Conservation (phyloP, 1,140 invertebrate genomes). For the Proales similis region DNA sequence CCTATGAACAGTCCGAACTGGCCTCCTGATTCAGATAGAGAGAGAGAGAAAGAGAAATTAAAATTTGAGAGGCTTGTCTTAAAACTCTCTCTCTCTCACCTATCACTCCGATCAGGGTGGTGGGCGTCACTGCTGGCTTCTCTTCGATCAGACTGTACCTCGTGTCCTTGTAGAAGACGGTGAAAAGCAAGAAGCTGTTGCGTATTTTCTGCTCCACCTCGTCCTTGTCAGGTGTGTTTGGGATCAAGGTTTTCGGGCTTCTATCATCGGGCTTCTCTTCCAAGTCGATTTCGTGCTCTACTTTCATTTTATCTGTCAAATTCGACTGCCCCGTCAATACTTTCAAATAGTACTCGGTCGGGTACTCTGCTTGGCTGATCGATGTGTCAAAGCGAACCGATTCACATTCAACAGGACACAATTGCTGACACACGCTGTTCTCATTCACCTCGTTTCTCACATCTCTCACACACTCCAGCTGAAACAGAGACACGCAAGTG, state of each 20-base stretch:
- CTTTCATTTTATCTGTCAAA: slow-evolving; percentile 4
- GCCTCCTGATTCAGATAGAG: no score
- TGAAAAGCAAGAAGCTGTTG: no score
- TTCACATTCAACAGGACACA: slow-evolving; percentile 20
- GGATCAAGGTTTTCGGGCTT: no score
- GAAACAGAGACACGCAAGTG: not conserved
- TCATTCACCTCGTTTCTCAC: slow-evolving; percentile 4
- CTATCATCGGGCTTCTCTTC: no score
- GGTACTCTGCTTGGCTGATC: slow-evolving; percentile 9
- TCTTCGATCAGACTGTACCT: slow-evolving; percentile 16
- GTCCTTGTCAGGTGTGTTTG: no score
- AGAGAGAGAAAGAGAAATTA: no score
- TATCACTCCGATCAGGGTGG: not conserved
- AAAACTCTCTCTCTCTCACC: no score
- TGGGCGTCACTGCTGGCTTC: not conserved
- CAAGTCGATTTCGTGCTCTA: no score
- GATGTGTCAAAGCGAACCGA: not conserved
- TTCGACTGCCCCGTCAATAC: not conserved
- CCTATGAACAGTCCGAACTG: slow-evolving; percentile 33
- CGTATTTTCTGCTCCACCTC: no score
- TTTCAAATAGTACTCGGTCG: slow-evolving; percentile 14
- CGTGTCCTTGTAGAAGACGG: slow-evolving; percentile 17
- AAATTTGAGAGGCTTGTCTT: no score
- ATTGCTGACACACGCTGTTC: not conserved
- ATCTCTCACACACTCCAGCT: slow-evolving; percentile 2